Percentiles rank a stretch among this genome's conserved stretches.
These are phyloP conservation scores for Ailuropoda melanoleuca DNA, from an alignment of 2,113 vertebrate species.

Conservation along the genomic window DNA sequence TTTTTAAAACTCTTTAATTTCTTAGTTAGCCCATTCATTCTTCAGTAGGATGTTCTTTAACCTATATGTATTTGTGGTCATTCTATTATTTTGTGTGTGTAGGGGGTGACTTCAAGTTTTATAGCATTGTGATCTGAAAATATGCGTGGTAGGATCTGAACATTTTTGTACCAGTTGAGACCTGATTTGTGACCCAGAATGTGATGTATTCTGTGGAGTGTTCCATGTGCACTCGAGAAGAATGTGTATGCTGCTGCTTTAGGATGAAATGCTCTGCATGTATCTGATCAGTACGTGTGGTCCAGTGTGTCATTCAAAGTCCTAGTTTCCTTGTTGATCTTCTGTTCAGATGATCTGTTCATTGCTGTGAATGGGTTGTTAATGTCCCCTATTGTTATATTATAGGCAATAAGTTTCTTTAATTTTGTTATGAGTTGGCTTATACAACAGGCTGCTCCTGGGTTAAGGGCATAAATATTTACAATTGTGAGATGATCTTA, in stretches of 20 bases:
- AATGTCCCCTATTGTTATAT: neutral
- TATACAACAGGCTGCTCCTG: neutral
- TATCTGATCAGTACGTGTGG: neutral
- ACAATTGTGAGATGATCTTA: neutral
- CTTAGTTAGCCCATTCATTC: neutral
- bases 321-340: neutral
- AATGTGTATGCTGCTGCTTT: neutral
- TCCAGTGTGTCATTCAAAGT: neutral
- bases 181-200: too few species aligned
- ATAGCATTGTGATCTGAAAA: neutral
- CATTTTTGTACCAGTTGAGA: neutral
- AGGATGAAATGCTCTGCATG: neutral
- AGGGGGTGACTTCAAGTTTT: neutral
- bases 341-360: neutral
- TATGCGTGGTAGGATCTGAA: neutral
- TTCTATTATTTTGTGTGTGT: neutral
- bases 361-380: neutral
- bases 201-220: neutral
- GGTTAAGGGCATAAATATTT: neutral
- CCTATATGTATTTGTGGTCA: neutral
- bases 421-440: neutral
- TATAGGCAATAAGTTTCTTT: neutral
- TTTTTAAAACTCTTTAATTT: neutral
- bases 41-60: neutral
- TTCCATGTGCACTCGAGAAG: neutral